These are phyloP conservation scores for Dicerorhinus sumatrensis DNA, from an alignment of 2,113 vertebrate species.

Conservation along the genomic window DNA sequence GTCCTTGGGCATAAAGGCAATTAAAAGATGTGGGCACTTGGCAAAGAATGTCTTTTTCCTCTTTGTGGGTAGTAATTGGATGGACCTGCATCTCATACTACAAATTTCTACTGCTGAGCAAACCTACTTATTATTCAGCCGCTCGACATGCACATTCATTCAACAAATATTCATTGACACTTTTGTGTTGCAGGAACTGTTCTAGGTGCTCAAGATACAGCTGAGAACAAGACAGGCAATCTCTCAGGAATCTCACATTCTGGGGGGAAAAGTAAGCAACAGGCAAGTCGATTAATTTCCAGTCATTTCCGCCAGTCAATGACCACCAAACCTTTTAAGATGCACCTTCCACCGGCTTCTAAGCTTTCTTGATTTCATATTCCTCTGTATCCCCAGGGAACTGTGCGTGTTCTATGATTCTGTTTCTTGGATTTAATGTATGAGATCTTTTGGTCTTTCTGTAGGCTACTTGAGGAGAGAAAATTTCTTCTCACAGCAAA, in stretches of 20 bases:
- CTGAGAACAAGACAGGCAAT: background rate
- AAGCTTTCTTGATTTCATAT: background rate
- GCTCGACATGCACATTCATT: background rate
- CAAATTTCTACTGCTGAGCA: background rate
- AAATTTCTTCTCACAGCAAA: background rate
- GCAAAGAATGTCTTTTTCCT: background rate
- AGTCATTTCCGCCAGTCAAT: background rate
- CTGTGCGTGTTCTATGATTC: accelerated
- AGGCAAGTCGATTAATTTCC: background rate
- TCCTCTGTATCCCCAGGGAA: background rate
- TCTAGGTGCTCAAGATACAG: background rate
- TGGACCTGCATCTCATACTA: no score
- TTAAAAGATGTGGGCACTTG: background rate
- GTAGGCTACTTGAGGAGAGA: background rate
- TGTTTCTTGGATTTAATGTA: background rate
- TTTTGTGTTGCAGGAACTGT: background rate
- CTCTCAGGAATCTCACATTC: background rate
- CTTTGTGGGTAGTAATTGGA: background rate
- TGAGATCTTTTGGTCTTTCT: background rate
- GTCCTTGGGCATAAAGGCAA: background rate
- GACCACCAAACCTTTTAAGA: background rate
- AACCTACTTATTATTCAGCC: background rate
- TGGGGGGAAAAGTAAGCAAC: background rate
- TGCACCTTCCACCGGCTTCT: accelerated
- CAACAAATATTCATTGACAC: background rate